phyloP scores from a whole-genome alignment of 2,797 vertebrate genomes.

The Vireo griseus region DNA sequence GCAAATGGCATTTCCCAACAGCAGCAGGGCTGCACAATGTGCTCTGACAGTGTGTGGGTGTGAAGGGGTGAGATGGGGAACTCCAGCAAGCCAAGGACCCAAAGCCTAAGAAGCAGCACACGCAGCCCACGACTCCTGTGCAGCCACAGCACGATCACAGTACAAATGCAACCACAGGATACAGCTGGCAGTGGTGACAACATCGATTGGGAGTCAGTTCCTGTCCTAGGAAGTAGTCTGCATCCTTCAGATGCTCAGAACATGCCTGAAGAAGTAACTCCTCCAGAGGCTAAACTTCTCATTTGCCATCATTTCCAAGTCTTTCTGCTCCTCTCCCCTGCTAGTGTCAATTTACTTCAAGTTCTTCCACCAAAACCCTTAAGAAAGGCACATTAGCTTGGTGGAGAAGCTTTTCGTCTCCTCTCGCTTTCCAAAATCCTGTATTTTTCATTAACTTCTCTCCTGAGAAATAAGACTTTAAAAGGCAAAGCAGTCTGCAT shows the following conservation, averaged over 20 bases:
- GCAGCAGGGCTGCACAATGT: rapidly evolving
- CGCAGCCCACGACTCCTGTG: not conserved
- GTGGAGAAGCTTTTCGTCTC: not conserved
- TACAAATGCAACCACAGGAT: not conserved
- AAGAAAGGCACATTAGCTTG: not conserved
- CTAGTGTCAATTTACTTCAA: not conserved
- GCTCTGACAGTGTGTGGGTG: rapidly evolving
- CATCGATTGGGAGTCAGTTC: not conserved
- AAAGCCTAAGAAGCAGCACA: not conserved
- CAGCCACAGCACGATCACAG: not conserved
- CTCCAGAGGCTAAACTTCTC: not conserved
- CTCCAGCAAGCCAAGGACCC: not conserved
- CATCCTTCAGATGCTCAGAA: not conserved
- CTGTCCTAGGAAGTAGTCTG: constrained; percentile 3
- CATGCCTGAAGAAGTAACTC: not conserved
- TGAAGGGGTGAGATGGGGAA: not conserved
- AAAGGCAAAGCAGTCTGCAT: not conserved
- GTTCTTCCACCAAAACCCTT: constrained; percentile 33
- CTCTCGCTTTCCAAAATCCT: not conserved
- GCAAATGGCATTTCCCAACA: not conserved
- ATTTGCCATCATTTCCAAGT: not conserved
- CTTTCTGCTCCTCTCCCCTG: not conserved
- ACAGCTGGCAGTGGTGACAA: constrained; percentile 6
- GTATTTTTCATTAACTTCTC: not conserved
- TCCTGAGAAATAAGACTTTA: not conserved